Conservation (phyloP, 2,888 invertebrate species). For the Acleris cristana region DNA sequence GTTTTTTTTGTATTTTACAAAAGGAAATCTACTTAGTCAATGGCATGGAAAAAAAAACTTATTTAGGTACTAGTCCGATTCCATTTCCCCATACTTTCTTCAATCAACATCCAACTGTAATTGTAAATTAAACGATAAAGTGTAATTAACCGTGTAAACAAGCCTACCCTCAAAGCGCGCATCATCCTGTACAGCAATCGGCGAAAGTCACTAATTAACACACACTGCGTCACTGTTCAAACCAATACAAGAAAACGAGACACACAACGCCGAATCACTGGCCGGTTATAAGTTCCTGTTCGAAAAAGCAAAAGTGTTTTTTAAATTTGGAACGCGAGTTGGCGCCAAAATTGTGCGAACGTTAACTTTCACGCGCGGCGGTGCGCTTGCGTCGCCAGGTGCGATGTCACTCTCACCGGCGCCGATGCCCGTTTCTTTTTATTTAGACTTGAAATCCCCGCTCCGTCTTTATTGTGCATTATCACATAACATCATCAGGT, state of each 20-base stretch:
- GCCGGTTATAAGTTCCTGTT: conserved; percentile 23
- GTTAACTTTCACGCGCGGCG: conserved; percentile 63
- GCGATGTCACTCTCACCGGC: conserved; percentile 76
- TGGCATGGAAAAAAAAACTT: not conserved
- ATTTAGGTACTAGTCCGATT: not conserved
- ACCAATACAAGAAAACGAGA: conserved; percentile 47
- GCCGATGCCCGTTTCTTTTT: conserved; percentile 70
- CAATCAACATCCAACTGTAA: conserved; percentile 10
- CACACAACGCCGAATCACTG: conserved; percentile 36
- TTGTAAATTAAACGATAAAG: conserved; percentile 18
- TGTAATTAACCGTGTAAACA: conserved; percentile 27
- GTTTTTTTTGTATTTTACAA: not conserved
- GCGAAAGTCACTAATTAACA: conserved; percentile 73
- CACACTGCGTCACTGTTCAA: conserved; percentile 58
- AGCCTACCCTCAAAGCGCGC: conserved; percentile 68
- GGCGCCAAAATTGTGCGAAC: conserved; percentile 25
- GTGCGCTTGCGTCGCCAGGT: conserved; percentile 57
- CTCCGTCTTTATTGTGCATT: conserved; percentile 62
- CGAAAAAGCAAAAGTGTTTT: conserved; percentile 27
- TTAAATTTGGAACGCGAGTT: conserved; percentile 43
- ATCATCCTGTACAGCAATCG: conserved; percentile 61
- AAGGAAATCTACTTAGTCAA: no score
- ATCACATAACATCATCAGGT: conserved; percentile 64
- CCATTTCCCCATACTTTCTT: conserved; percentile 16
- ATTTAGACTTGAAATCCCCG: conserved; percentile 73